phyloP scores from a whole-genome alignment of 2,797 vertebrate species.

The Monodelphis domestica region DNA sequence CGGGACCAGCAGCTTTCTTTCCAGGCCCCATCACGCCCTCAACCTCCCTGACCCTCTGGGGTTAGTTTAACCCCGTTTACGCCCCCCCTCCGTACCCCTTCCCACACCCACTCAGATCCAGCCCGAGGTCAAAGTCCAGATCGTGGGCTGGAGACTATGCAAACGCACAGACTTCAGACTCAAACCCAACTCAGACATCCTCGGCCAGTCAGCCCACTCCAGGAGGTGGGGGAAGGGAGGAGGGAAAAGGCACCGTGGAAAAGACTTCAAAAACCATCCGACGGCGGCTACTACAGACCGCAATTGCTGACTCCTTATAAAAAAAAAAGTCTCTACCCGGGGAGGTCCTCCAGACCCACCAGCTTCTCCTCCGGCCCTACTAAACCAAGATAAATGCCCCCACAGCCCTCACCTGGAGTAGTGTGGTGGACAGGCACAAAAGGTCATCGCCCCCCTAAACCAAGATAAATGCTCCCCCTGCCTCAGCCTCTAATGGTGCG shows the following conservation, averaged over 20 bases:
- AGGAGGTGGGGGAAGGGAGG: not conserved
- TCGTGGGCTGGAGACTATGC: not conserved
- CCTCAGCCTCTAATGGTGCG: too few species aligned
- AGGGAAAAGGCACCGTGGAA: not conserved
- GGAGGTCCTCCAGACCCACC: not conserved
- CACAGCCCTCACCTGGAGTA: too few species aligned
- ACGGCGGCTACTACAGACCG: not conserved
- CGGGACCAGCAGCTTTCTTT: not conserved
- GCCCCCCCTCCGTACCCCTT: not conserved
- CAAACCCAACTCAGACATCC: not conserved
- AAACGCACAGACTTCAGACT: too few species aligned
- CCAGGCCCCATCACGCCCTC: not conserved
- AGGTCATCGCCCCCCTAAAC: too few species aligned
- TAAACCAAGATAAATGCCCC: not conserved
- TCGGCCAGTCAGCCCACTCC: not conserved
- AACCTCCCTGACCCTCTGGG: not conserved
- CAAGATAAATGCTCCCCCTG: too few species aligned
- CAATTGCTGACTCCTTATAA: not conserved
- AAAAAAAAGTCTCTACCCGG: not conserved
- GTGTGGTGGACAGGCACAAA: too few species aligned
- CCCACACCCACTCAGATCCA: conserved; percentile 4
- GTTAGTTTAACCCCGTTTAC: not conserved
- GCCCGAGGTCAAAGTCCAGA: not conserved
- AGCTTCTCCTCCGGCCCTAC: not conserved
- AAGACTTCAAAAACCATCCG: not conserved